phyloP scores from a whole-genome alignment of 2,797 vertebrate species.

The Ataeniobius toweri region DNA sequence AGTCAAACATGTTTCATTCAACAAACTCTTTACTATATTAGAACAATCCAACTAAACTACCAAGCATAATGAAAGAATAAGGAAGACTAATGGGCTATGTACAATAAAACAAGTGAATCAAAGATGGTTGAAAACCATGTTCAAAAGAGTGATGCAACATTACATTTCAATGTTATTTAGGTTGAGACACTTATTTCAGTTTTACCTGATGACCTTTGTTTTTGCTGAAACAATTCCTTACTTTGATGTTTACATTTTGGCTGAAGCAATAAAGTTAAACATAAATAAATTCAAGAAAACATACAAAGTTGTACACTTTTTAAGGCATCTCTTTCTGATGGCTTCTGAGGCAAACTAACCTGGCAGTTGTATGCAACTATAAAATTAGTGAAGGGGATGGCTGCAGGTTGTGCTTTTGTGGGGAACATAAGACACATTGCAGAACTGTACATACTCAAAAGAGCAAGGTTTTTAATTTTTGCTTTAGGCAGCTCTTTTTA shows the following conservation, averaged over 20 bases:
- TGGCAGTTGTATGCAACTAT: neutral
- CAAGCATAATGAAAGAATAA: too few relatives aligned
- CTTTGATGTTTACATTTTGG: neutral
- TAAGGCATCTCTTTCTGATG: neutral
- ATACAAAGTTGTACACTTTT: neutral
- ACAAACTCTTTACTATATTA: too few relatives aligned
- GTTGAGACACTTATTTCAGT: too few relatives aligned
- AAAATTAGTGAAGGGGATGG: neutral
- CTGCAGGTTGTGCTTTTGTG: too few relatives aligned
- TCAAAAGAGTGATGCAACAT: too few relatives aligned
- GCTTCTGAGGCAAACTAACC: neutral
- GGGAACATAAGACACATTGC: too few relatives aligned
- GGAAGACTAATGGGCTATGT: too few relatives aligned
- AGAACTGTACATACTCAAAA: neutral
- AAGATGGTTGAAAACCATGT: too few relatives aligned
- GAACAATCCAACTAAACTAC: too few relatives aligned
- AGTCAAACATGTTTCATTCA: too few relatives aligned
- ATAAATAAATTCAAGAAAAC: neutral
- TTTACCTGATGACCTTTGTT: neutral
- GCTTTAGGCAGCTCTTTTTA: constrained; percentile 1
- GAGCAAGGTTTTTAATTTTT: neutral
- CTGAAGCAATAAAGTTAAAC: neutral
- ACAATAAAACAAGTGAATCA: too few relatives aligned
- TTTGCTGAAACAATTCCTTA: neutral
- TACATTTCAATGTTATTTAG: too few relatives aligned